phyloP scores from a whole-genome alignment of 2,113 vertebrate species.

The Microtus oregoni region DNA sequence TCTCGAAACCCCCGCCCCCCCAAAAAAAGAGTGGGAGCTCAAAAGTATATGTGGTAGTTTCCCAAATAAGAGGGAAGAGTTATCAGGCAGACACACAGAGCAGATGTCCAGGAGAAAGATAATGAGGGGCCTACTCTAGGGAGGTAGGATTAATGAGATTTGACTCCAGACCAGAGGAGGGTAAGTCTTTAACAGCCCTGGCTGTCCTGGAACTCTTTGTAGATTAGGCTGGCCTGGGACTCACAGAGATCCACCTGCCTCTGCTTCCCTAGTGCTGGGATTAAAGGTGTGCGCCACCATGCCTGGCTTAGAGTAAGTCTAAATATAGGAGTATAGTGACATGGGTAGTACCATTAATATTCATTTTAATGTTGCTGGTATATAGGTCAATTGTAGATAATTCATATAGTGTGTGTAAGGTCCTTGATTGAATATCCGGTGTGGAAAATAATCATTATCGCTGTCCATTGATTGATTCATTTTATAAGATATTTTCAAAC shows the following conservation, averaged over 20 bases:
- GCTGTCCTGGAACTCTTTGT: not conserved
- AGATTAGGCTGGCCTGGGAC: not conserved
- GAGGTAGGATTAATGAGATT: conserved; percentile 14
- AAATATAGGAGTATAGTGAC: not conserved
- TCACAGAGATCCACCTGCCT: not conserved
- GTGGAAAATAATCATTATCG: not conserved
- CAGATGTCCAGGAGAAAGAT: not conserved
- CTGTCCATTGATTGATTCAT: conserved; percentile 20
- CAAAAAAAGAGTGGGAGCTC: not conserved
- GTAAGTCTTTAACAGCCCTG: not conserved
- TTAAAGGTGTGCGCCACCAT: not conserved
- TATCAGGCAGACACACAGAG: not conserved
- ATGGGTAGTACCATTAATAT: not conserved
- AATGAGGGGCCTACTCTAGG: not conserved
- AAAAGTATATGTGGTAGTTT: conserved; percentile 13
- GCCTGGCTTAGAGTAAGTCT: not conserved
- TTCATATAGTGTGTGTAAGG: not conserved
- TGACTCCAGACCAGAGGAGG: conserved; percentile 5
- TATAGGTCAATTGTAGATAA: not conserved
- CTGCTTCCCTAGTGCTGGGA: not conserved
- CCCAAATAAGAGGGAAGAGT: conserved; percentile 25
- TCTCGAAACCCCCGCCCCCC: too few relatives aligned
- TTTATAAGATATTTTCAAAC: not conserved
- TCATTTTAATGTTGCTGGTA: not conserved
- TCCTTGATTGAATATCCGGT: not conserved